phyloP scores from a whole-genome alignment of 2,888 invertebrate species.

The Silvanus unidentatus region DNA sequence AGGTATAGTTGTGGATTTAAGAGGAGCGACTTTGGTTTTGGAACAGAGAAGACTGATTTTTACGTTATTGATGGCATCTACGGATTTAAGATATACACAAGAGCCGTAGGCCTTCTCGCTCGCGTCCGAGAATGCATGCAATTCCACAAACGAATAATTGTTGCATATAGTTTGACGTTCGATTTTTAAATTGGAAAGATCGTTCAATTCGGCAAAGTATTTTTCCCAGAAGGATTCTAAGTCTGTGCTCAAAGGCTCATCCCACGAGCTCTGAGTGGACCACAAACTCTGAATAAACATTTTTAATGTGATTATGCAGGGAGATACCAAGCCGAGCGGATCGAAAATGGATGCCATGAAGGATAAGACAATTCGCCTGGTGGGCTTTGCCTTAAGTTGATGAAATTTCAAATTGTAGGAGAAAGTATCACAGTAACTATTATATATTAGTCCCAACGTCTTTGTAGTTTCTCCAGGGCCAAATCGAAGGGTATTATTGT shows the following conservation, averaged over 20 bases:
- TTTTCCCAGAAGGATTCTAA: not conserved
- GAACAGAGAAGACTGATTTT: too few species aligned
- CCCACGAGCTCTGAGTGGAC: slow-evolving; percentile 13
- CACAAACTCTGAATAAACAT: slow-evolving; percentile 17
- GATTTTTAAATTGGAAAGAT: slow-evolving; percentile 7
- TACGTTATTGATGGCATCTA: slow-evolving; percentile 8
- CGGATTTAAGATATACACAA: too few species aligned
- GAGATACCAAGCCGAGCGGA: slow-evolving; percentile 15
- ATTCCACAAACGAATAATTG: slow-evolving; percentile 4
- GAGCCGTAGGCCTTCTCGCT: slow-evolving; percentile 9
- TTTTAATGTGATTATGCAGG: slow-evolving; percentile 14
- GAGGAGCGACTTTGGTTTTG: slow-evolving; percentile 9
- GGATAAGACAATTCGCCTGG: slow-evolving; percentile 15
- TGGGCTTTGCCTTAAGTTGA: not conserved
- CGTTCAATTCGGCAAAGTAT: too few species aligned
- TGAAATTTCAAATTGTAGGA: slow-evolving; percentile 1
- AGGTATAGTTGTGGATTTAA: slow-evolving; percentile 9
- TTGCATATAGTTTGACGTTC: slow-evolving; percentile 3
- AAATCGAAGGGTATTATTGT: slow-evolving; percentile 3
- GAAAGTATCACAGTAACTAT: slow-evolving; percentile 1
- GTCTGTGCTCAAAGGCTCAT: slow-evolving; percentile 8
- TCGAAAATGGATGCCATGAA: slow-evolving; percentile 12
- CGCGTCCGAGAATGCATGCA: slow-evolving; percentile 17
- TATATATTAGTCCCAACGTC: not conserved
- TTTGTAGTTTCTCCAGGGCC: slow-evolving; percentile 2